Percentiles rank a stretch among this genome's conserved stretches.
Evolutionary conservation across 1,140 invertebrate species (phyloP).

Genomic region (Drosophila paulistorum): DNA sequence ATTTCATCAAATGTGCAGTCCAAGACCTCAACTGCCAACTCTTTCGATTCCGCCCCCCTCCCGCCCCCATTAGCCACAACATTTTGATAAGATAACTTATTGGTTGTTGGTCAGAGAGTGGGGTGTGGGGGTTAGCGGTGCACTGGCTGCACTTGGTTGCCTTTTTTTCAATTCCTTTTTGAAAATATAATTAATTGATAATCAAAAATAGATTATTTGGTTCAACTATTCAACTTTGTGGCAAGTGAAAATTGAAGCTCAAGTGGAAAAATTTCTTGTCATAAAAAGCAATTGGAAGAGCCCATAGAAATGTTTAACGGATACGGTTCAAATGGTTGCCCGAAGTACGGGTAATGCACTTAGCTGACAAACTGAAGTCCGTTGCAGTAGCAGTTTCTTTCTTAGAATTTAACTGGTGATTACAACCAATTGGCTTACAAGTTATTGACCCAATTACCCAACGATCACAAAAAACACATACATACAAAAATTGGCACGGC

Average conservation of each 20-base stretch:
- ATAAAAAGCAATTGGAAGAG: slow-evolving; percentile 36
- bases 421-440: slow-evolving; percentile 51
- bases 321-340: slow-evolving; percentile 17
- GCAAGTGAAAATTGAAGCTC: neutral
- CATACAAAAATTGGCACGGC: slow-evolving; percentile 29
- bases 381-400: slow-evolving; percentile 17
- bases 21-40: slow-evolving; percentile 8
- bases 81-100: slow-evolving; percentile 52
- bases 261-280: slow-evolving; percentile 52
- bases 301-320: slow-evolving; percentile 8
- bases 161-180: slow-evolving; percentile 23
- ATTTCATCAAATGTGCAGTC: slow-evolving; percentile 50
- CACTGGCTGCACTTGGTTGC: slow-evolving; percentile 31
- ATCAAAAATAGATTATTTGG: slow-evolving; percentile 65
- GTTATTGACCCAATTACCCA: slow-evolving; percentile 56
- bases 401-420: slow-evolving; percentile 1
- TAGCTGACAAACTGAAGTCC: slow-evolving; percentile 42
- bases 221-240: neutral
- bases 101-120: neutral
- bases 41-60: neutral
- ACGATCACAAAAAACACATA: neutral
- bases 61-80: neutral
- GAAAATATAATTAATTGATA: slow-evolving; percentile 75
- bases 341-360: slow-evolving; percentile 51
- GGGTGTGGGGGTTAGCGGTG: slow-evolving; percentile 20